A percentile compares a stretch with the other conserved stretches of the same genome.
phyloP scores from a whole-genome alignment of 2,113 vertebrate genomes.

The Strigops habroptila region DNA sequence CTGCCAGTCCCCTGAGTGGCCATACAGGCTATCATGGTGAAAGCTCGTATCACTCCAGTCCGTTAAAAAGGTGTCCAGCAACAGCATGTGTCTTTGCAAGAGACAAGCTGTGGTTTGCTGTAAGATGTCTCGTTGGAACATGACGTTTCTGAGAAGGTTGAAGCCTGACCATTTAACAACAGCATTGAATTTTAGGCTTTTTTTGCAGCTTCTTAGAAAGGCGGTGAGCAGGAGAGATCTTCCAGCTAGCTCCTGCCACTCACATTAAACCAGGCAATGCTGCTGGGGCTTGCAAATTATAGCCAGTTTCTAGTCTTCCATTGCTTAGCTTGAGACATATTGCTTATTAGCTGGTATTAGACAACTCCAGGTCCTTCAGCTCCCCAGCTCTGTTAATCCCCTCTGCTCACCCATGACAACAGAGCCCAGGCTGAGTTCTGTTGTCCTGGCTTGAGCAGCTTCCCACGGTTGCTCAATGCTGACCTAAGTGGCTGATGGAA shows the following conservation, averaged over 20 bases:
- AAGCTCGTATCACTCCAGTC: background rate
- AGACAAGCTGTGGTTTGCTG: background rate
- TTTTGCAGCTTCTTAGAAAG: background rate
- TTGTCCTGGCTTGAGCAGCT: background rate
- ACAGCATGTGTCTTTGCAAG: background rate
- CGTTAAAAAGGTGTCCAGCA: background rate
- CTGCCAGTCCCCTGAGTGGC: background rate
- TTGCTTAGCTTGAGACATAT: background rate
- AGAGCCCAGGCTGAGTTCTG: background rate
- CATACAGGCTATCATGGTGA: rapidly evolving
- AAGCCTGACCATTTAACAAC: background rate
- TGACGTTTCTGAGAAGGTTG: background rate
- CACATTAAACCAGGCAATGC: background rate
- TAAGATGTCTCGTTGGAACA: background rate
- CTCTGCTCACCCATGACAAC: background rate
- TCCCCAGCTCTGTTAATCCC: background rate
- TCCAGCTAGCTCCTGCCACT: background rate
- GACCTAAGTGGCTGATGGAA: background rate
- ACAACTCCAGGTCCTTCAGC: background rate
- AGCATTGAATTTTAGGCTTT: background rate
- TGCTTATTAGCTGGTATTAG: background rate
- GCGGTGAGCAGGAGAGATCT: background rate
- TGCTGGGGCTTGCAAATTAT: background rate
- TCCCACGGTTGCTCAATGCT: background rate
- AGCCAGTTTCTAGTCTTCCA: background rate